These are phyloP conservation scores for Tetropium fuscum DNA, from an alignment of 2,888 invertebrate genomes.

Conservation along the genomic window DNA sequence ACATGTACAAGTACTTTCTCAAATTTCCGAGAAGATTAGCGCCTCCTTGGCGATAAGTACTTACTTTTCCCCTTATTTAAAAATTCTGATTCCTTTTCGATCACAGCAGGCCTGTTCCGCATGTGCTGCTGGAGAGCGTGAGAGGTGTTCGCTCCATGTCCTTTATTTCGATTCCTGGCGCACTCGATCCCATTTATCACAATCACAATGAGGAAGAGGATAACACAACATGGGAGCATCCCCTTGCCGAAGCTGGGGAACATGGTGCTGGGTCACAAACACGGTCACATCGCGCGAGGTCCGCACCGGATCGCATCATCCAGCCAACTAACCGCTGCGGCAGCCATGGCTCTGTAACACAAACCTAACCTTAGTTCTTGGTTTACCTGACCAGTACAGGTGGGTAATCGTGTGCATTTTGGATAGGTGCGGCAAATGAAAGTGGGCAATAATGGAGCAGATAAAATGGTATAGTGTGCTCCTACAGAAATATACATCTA, in stretches of 20 bases:
- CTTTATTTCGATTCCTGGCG: slow-evolving; percentile 40
- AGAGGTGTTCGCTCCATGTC: slow-evolving; percentile 30
- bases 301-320: slow-evolving; percentile 47
- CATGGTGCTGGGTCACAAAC: slow-evolving; percentile 37
- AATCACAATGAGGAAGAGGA: slow-evolving; percentile 38
- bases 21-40: slow-evolving; percentile 5
- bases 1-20: slow-evolving; percentile 7
- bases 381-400: slow-evolving; percentile 49
- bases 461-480: slow-evolving; percentile 3
- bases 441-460: slow-evolving; percentile 13
- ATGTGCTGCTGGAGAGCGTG: slow-evolving; percentile 39
- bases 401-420: slow-evolving; percentile 36
- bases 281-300: slow-evolving; percentile 50
- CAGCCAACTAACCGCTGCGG: slow-evolving; percentile 46
- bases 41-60: slow-evolving; percentile 35
- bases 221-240: slow-evolving; percentile 35
- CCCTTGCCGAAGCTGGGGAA: slow-evolving; percentile 43
- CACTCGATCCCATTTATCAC: slow-evolving; percentile 41
- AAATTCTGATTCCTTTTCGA: slow-evolving; percentile 56
- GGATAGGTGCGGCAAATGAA: slow-evolving; percentile 32
- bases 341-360: slow-evolving; percentile 52
- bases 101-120: slow-evolving; percentile 26
- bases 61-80: slow-evolving; percentile 63
- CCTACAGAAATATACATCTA: slow-evolving; percentile 13
- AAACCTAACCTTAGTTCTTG: slow-evolving; percentile 46